A percentile compares a stretch with the other conserved stretches of the same genome.
These are phyloP conservation scores for Ceramica pisi DNA, from an alignment of 2,888 invertebrate species.

Conservation along the genomic window DNA sequence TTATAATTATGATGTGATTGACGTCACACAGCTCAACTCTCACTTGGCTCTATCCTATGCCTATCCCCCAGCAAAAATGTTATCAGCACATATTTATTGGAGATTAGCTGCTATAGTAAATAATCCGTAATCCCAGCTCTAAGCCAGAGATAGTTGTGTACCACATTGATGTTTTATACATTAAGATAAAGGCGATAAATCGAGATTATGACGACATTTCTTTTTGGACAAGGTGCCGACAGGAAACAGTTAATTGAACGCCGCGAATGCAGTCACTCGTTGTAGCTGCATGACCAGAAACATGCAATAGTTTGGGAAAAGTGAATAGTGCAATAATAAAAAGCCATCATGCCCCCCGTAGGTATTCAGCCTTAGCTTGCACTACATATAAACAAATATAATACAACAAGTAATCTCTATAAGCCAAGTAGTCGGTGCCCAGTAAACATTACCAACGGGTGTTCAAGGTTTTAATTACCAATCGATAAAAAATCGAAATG, in stretches of 20 bases:
- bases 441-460: conserved; percentile 27
- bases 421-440: conserved; percentile 17
- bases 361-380: conserved; percentile 75
- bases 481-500: conserved; percentile 69
- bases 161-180: conserved; percentile 67
- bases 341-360: conserved; percentile 70
- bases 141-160: conserved; percentile 71
- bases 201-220: conserved; percentile 69
- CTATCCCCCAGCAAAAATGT: conserved; percentile 36
- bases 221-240: conserved; percentile 61
- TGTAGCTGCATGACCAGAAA: conserved; percentile 32
- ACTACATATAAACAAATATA: conserved; percentile 21
- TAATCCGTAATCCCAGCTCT: conserved; percentile 71
- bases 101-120: conserved; percentile 68
- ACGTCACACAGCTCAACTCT: conserved; percentile 6
- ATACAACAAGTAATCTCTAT: conserved; percentile 23
- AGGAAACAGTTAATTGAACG: conserved; percentile 59
- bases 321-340: conserved; percentile 36
- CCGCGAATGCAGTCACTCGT: conserved; percentile 52
- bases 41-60: conserved; percentile 25
- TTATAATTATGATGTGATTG: conserved; percentile 4
- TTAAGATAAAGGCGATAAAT: conserved; percentile 72
- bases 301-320: conserved; percentile 56
- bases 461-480: conserved; percentile 34
- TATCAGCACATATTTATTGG: conserved; percentile 70